These are phyloP conservation scores for Aricia agestis DNA, from an alignment of 1,140 invertebrate genomes.

Conservation along the genomic window DNA sequence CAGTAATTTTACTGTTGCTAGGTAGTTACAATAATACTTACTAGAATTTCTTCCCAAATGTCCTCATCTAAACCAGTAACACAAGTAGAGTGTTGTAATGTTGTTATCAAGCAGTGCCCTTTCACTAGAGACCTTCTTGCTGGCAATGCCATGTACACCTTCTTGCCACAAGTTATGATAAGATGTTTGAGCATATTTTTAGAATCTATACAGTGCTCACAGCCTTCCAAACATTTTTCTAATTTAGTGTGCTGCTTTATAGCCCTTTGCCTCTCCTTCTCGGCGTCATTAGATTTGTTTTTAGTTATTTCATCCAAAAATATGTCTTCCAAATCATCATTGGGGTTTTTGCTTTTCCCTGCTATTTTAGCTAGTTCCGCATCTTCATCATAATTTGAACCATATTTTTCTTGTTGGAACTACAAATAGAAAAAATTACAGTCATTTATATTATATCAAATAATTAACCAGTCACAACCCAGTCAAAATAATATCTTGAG, in stretches of 20 bases:
- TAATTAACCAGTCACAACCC: too few species aligned
- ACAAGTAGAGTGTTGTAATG: conserved; percentile 87
- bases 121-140: conserved; percentile 85
- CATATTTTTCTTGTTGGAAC: conserved; percentile 93
- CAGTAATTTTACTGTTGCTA: too few species aligned
- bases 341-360: conserved; percentile 81
- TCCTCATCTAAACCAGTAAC: conserved; percentile 93
- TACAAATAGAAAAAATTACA: conserved; percentile 64
- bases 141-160: conserved; percentile 90
- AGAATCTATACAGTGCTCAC: conserved; percentile 89
- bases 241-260: conserved; percentile 84
- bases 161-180: conserved; percentile 88
- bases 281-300: conserved; percentile 80
- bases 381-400: conserved; percentile 88
- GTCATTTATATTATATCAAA: background rate
- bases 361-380: conserved; percentile 86
- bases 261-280: conserved; percentile 81
- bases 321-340: conserved; percentile 91
- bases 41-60: conserved; percentile 92
- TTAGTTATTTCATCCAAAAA: conserved; percentile 86
- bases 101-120: conserved; percentile 92
- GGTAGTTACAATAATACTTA: conserved; percentile 45
- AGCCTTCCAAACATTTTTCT: conserved; percentile 85
- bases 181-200: conserved; percentile 89
- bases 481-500: too few species aligned